These are phyloP conservation scores for Rhagologus leucostigma DNA, from an alignment of 2,113 vertebrate species.

Conservation along the genomic window DNA sequence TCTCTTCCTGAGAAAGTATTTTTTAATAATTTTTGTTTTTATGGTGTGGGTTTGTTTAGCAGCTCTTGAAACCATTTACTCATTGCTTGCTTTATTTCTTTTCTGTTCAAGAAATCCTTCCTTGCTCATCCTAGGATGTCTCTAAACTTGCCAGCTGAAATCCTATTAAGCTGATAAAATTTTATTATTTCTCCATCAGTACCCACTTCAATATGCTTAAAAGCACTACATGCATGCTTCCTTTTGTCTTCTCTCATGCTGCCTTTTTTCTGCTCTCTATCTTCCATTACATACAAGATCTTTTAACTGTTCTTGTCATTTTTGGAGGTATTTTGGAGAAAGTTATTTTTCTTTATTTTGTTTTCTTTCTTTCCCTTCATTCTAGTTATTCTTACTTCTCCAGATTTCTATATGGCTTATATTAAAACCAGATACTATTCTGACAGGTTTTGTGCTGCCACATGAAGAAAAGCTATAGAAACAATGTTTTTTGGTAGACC, in stretches of 20 bases:
- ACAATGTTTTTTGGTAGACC: neutral
- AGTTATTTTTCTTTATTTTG: neutral
- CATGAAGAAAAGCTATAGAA: neutral
- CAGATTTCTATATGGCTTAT: neutral
- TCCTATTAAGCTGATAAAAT: neutral
- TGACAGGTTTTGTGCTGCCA: neutral
- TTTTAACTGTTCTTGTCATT: neutral
- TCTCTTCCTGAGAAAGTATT: neutral
- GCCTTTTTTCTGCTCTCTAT: neutral
- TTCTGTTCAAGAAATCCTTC: neutral
- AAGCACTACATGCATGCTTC: neutral
- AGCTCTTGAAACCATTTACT: neutral
- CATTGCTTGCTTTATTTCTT: neutral
- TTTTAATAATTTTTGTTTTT: neutral
- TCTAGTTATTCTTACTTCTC: neutral
- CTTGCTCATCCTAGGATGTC: neutral
- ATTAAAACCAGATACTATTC: neutral
- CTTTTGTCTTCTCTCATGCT: neutral
- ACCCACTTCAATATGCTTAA: neutral
- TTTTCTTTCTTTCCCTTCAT: neutral
- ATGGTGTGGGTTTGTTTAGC: neutral
- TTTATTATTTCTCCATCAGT: neutral
- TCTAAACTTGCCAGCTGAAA: neutral
- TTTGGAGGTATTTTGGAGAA: neutral
- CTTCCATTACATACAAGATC: neutral